phyloP scores from a whole-genome alignment of 2,888 invertebrate species.

The Meliscaeva auricollis region DNA sequence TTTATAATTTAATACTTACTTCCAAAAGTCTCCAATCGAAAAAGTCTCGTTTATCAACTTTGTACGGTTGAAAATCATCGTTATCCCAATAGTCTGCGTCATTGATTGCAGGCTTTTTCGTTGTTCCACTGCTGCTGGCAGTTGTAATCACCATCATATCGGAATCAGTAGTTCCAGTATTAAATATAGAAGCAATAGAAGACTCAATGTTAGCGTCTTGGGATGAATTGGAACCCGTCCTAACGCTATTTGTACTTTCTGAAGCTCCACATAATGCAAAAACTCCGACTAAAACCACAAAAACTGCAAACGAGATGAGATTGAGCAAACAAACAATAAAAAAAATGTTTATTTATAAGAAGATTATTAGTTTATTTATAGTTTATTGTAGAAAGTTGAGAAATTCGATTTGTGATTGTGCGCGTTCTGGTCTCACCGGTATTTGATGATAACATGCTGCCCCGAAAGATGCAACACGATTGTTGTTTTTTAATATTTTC shows the following conservation, averaged over 20 bases:
- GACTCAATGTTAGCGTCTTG: neutral
- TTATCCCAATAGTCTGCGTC: slow-evolving; percentile 79
- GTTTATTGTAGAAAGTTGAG: slow-evolving; percentile 16
- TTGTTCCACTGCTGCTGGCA: slow-evolving; percentile 5
- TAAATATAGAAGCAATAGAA: neutral
- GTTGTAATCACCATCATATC: neutral
- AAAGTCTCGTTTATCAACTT: slow-evolving; percentile 84
- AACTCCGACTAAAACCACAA: slow-evolving; percentile 32
- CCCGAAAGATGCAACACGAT: slow-evolving; percentile 23
- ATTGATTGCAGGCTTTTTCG: slow-evolving; percentile 47
- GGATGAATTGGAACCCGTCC: neutral
- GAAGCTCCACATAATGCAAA: slow-evolving; percentile 46
- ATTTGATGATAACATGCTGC: slow-evolving; percentile 47
- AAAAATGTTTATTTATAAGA: slow-evolving; percentile 4
- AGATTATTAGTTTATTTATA: neutral
- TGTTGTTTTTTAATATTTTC: slow-evolving; percentile 4
- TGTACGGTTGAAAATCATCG: slow-evolving; percentile 81
- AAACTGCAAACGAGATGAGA: slow-evolving; percentile 51
- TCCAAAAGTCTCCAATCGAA: slow-evolving; percentile 89
- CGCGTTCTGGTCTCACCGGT: slow-evolving; percentile 59
- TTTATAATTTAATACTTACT: slow-evolving; percentile 82
- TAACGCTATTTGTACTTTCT: slow-evolving; percentile 5
- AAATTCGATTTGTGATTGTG: slow-evolving; percentile 4
- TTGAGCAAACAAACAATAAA: neutral
- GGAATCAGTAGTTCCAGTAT: neutral